These are phyloP conservation scores for Criorhina ranunculi DNA, from an alignment of 2,888 invertebrate species.

Conservation along the genomic window DNA sequence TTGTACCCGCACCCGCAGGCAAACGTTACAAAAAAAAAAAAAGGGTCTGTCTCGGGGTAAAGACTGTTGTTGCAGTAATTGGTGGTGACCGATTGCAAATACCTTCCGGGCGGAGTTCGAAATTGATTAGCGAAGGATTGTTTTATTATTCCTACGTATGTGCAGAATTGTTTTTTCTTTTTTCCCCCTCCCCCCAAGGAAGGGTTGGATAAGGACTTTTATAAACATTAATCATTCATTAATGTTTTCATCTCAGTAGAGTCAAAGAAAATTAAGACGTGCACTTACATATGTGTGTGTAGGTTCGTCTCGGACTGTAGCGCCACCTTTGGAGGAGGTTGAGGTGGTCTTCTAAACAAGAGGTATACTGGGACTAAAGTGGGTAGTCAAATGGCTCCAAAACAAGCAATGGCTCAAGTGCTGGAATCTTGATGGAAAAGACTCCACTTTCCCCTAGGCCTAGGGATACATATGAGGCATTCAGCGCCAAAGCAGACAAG, in stretches of 20 bases:
- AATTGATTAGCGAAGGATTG: slow-evolving; percentile 64
- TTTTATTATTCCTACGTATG: slow-evolving; percentile 29
- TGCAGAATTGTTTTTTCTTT: slow-evolving; percentile 1
- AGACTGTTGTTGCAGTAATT: slow-evolving; percentile 57
- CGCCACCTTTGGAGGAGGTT: too few relatives aligned
- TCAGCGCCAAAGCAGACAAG: too few relatives aligned
- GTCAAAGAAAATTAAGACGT: too few relatives aligned
- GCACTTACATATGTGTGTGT: too few relatives aligned
- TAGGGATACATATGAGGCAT: too few relatives aligned
- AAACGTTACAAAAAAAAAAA: slow-evolving; percentile 34
- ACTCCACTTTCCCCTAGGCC: too few relatives aligned
- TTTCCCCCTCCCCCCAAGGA: slow-evolving; percentile 4
- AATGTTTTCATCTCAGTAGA: slow-evolving; percentile 35
- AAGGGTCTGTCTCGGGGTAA: slow-evolving; percentile 1
- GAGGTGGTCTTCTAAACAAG: too few relatives aligned
- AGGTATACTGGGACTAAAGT: too few relatives aligned
- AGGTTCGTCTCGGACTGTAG: too few relatives aligned
- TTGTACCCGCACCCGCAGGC: slow-evolving; percentile 55
- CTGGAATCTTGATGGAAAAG: too few relatives aligned
- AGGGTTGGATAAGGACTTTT: slow-evolving; percentile 13
- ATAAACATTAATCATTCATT: slow-evolving; percentile 52
- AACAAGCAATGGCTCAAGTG: too few relatives aligned
- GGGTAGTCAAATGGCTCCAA: too few relatives aligned
- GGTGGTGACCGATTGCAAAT: slow-evolving; percentile 68
- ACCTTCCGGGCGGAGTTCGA: slow-evolving; percentile 52